These are phyloP conservation scores for Philereme transversata DNA, from an alignment of 2,888 invertebrate genomes.

Conservation along the genomic window DNA sequence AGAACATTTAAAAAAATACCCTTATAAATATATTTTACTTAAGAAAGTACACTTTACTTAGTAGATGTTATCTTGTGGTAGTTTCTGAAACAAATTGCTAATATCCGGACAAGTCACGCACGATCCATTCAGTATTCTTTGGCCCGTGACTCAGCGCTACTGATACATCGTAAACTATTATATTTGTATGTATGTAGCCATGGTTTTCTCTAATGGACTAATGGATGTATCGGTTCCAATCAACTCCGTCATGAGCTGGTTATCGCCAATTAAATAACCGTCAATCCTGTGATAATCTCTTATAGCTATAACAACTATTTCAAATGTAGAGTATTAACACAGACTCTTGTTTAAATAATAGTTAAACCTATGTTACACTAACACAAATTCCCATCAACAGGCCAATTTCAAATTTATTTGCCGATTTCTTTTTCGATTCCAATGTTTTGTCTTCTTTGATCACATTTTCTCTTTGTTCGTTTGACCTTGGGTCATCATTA, in stretches of 20 bases:
- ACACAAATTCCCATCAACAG: conserved; percentile 81
- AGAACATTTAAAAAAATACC: background rate
- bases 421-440: conserved; percentile 50
- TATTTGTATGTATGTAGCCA: background rate
- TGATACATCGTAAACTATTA: conserved; percentile 20
- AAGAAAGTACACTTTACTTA: conserved; percentile 27
- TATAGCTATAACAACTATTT: conserved; percentile 3
- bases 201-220: conserved; percentile 16
- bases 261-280: conserved; percentile 12
- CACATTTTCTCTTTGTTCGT: conserved; percentile 48
- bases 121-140: conserved; percentile 36
- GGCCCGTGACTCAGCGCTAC: conserved; percentile 24
- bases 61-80: conserved; percentile 37
- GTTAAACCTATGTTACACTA: conserved; percentile 65
- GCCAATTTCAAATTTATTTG: conserved; percentile 51
- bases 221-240: conserved; percentile 10
- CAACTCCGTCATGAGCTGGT: conserved; percentile 5
- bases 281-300: conserved; percentile 4
- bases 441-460: conserved; percentile 52
- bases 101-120: conserved; percentile 59
- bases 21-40: conserved; percentile 3
- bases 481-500: conserved; percentile 46
- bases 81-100: conserved; percentile 58
- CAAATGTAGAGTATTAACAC: conserved; percentile 4
- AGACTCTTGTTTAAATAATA: conserved; percentile 33